Evolutionary conservation across 2,113 vertebrate species (phyloP), one percentile per base, ranked within the genome.

Genomic region (Diglossa brunneiventris): DNA sequence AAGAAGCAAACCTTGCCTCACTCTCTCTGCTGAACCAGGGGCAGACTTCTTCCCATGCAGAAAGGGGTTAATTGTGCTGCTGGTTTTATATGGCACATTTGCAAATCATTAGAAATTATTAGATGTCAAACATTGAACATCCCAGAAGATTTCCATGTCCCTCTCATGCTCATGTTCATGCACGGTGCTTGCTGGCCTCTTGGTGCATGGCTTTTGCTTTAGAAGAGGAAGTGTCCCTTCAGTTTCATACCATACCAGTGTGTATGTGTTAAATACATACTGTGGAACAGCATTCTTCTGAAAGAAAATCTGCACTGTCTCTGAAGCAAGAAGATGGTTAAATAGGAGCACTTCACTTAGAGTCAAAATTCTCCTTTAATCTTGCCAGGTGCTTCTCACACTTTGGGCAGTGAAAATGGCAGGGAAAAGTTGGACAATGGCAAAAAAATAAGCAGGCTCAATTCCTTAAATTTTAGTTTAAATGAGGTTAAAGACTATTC

Each of bases 181-280:
- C 24, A 7, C 10, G 50, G 24, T 74, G 30, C 59, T 85, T 42
- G 26, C 33, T 74, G 35, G 52, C 10, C 50, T 83, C 39, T 77
- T 50, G n/a, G 46, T 67, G 67, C 42, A 1, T 20, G 44, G 56
- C 31, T 78, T 93, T 83, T 67, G 49, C 53, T 41, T 72, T 42
- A 92, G 90, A 89, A 88, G 87, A 90, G 90, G 86, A 93, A 94
- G 75, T 20, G 20, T 73, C 42, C 59, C 83, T 64, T 86, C 67
- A 35, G 79, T 83, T 92, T 89, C 21, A 3, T 59, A 8, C 55
- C 62, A 7, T 17, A 37, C 30, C 39, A 37, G 7, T 33, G 15
- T 20, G 21, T 20, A 1, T 24, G 16, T 75, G 90, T 79, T 67
- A 83, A 37, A 69, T 39, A 9, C 13, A 14, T 16, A 13, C 35